A percentile compares a stretch with the other conserved stretches of the same genome.
Conservation (phyloP, 1,140 invertebrate species). For the Drosophila tsacasi region DNA sequence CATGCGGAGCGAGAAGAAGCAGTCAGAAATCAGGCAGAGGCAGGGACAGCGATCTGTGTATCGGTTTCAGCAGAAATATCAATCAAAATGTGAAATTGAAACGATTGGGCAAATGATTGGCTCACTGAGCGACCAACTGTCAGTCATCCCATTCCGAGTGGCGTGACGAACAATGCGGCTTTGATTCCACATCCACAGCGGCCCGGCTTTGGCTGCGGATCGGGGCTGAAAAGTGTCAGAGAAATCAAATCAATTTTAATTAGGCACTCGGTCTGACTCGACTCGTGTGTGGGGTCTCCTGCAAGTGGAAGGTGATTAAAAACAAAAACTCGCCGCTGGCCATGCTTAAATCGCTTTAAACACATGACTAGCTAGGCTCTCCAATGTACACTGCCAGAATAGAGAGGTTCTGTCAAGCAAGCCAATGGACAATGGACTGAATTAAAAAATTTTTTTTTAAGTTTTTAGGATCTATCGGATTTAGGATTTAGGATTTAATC, state of each 20-base stretch:
- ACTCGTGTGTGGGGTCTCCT: constrained; percentile 55
- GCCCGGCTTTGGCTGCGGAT: constrained; percentile 15
- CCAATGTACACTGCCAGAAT: constrained; percentile 28
- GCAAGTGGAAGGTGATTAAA: constrained; percentile 81
- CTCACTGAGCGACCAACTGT: constrained; percentile 46
- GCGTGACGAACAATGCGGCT: constrained; percentile 79
- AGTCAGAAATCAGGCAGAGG: neutral
- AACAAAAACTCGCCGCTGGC: constrained; percentile 68
- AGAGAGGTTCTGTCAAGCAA: neutral
- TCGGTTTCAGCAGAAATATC: constrained; percentile 82
- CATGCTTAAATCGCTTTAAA: constrained; percentile 62
- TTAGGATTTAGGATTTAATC: too few species aligned
- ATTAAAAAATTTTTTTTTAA: neutral
- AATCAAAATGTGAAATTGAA: constrained; percentile 84
- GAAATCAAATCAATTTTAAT: constrained; percentile 84
- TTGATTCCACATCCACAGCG: constrained; percentile 57
- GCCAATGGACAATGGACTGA: neutral
- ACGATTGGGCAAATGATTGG: constrained; percentile 74
- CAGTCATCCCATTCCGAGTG: constrained; percentile 52
- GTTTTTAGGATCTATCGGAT: too few species aligned
- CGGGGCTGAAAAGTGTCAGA: constrained; percentile 73
- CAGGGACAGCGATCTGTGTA: constrained; percentile 33
- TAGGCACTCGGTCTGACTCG: constrained; percentile 66
- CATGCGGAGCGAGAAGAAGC: constrained; percentile 27
- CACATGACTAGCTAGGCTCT: constrained; percentile 42